Evolutionary conservation across 1,140 invertebrate genomes (phyloP), one percentile per base, ranked within the genome.

Genomic region (Drosophila biarmipes): DNA sequence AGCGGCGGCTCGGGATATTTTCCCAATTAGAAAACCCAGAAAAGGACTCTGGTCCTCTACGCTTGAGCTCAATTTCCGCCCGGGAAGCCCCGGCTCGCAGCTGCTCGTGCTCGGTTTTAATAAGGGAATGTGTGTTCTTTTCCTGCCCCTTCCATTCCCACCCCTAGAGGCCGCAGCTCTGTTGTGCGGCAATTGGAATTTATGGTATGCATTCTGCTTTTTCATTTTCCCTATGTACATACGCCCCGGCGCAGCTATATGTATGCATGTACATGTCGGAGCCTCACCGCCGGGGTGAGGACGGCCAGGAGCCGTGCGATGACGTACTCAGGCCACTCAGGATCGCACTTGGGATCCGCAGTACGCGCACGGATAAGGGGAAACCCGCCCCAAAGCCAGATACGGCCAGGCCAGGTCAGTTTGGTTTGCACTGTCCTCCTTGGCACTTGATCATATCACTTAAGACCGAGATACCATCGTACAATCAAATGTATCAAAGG

Each of bases 171-270:
- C 42, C 31, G 31, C 34, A 66, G 40, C 48, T 42, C 64, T 77
- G 77, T 74, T 48, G 46, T 57, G 48, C 51, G 73, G 69, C 81
- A 86, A 86, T 80, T 81, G 81, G 80, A 85, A 85, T 85, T 76
- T 85, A 73, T 85, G 81, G 73, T 86, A 85, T 85, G 74, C 73
- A 75, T 75, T 74, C 72, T 73, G 73, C 66, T 63, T 59, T 61
- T 85, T 82, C 57, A 59, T 71, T 75, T 79, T 40, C 45, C 58
- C 61, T 71, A 73, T 80, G 63, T 59, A 80, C 59, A 59, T 59
- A 80, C 59, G 78, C 59, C 45, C 42, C 67, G 69, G 38, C 38
- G 67, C 53, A 68, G 40, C 48, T 19, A 19, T 42, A 34, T 43
- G 10, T 34, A 37, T 37, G 15, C 17, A n/a, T 31, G 11, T 10